Base-by-base conservation (phyloP, 2,888 invertebrate species). In the Caenorhabditis plicata region DNA sequence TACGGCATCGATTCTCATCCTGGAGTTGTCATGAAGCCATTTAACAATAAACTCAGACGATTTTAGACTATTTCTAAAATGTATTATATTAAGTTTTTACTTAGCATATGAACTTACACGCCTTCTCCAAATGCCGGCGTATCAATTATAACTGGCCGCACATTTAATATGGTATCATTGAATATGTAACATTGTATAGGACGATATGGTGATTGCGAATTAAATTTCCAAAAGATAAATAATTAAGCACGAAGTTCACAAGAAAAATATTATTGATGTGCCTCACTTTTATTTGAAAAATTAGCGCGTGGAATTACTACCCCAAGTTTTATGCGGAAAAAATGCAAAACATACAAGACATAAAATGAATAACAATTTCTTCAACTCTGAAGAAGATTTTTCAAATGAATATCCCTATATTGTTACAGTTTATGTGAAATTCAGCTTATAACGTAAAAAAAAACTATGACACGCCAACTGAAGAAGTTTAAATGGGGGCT, bases 141-240 rank as follows among this genome's bases (percentile, higher is more conserved):
- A 40, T 74, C 74, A 32, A 74, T 52, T 29, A 74, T 55, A 11
- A 74, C 63, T 3, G 74, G 74, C 11, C 71, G 45, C 20, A 64
- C 57, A 13, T 52, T 40, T 60, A 68, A 51, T 1, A 50, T 31
- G 2, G 74, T 68, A 3, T 71, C 62, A 41, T 74, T 74, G 49
- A 74, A 74, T 27, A 74, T 68, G 27, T 74, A 74, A 19, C 67
- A 71, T 29, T 58, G 68, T 2, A 74, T 63, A 8, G 63, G 57
- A 31, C 66, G 53, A n/a, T 60, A 39, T 4, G 72, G 72, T 4
- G 72, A 67, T 26, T 65, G 50, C 33, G 41, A 39, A 40, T 71
- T 69, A 50, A 74, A 74, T 47, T 57, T 62, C 71, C 70, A 46
- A 51, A 63, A 13, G 22, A 45, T 17, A 4, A 15, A 20, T 29